Evolutionary conservation across 1,140 invertebrate species (phyloP).

Genomic region (Ceratina japonica): DNA sequence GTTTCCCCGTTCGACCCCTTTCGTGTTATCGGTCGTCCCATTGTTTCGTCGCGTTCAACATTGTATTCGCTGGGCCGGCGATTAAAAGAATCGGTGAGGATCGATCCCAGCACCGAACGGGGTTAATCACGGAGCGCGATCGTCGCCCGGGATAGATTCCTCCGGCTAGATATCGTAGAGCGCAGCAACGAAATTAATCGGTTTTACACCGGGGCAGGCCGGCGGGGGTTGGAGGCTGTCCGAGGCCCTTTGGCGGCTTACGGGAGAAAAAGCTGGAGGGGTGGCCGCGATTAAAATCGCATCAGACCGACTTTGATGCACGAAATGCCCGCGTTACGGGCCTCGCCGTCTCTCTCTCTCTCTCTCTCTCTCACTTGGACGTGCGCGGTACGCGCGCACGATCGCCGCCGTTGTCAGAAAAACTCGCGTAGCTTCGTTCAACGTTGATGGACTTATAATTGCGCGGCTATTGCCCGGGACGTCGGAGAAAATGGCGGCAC

Average conservation of each 20-base stretch:
- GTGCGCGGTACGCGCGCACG: constrained; percentile 17
- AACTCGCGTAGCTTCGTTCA: constrained; percentile 63
- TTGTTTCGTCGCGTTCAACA: too few species aligned
- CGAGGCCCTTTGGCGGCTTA: constrained; percentile 41
- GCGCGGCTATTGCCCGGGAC: constrained; percentile 60
- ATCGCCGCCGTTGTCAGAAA: constrained; percentile 60
- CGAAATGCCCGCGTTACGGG: constrained; percentile 70
- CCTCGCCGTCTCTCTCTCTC: constrained; percentile 48
- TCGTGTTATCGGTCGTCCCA: not conserved
- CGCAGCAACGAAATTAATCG: constrained; percentile 60
- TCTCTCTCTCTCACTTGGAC: too few species aligned
- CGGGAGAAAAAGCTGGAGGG: constrained; percentile 57
- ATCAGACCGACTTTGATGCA: constrained; percentile 69
- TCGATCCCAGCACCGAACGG: not conserved
- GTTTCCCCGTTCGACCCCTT: not conserved
- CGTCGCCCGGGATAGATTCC: constrained; percentile 52
- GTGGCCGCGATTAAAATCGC: constrained; percentile 73
- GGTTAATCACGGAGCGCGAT: constrained; percentile 34
- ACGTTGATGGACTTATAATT: constrained; percentile 75
- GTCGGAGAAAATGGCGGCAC: not conserved
- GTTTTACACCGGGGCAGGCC: constrained; percentile 42
- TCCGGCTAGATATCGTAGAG: constrained; percentile 34
- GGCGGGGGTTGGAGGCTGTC: constrained; percentile 59
- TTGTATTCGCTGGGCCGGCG: too few species aligned
- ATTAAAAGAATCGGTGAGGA: not conserved